These are phyloP conservation scores for Arbacia lixula DNA, from an alignment of 53 echinoderm and acorn worm genomes.

Conservation along the genomic window DNA sequence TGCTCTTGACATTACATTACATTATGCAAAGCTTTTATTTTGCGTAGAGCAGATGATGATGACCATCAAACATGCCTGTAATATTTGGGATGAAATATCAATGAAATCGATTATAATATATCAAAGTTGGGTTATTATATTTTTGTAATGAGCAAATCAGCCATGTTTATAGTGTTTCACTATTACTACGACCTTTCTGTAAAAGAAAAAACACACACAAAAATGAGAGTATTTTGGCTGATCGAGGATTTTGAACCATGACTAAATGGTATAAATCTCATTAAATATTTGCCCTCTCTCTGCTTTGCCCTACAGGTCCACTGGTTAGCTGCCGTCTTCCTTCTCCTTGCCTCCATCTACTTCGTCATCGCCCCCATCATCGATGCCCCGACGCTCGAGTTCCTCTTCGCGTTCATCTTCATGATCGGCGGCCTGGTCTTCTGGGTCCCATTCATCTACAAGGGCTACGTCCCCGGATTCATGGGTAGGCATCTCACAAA, in stretches of 20 bases:
- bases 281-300: not conserved
- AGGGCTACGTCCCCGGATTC: constrained; percentile 70
- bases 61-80: no score
- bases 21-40: no score
- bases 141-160: no score
- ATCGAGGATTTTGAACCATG: not conserved
- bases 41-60: no score
- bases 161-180: no score
- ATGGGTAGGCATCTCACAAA: constrained; percentile 77
- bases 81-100: no score
- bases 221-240: not conserved
- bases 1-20: no score
- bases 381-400: constrained; percentile 82
- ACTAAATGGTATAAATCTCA: no score
- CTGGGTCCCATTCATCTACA: constrained; percentile 94
- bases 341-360: constrained; percentile 82
- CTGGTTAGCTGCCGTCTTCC: constrained; percentile 81
- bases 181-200: not conserved
- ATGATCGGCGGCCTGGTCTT: constrained; percentile 91
- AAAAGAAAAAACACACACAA: not conserved
- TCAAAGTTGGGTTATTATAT: no score
- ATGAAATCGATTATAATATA: no score
- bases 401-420: constrained; percentile 92
- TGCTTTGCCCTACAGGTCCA: constrained; percentile 67
- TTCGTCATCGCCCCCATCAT: constrained; percentile 92